Conservation (phyloP, 2,888 invertebrate species). For the Pardosa pseudoannulata region DNA sequence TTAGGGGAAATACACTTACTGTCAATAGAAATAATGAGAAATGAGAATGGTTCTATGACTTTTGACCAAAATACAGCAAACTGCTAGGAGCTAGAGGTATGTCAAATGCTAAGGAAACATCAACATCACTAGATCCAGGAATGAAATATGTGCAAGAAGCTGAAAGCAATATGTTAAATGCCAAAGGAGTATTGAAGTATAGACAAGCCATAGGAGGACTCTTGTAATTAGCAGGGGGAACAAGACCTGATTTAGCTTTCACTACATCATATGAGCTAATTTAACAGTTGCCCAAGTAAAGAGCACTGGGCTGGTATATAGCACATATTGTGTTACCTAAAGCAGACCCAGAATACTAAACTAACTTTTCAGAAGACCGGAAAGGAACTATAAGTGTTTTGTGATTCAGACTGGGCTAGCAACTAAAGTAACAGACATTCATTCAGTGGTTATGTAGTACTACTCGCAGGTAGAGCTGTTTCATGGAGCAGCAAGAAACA, state of each 20-base stretch:
- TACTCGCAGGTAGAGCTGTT: background rate
- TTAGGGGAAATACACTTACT: background rate
- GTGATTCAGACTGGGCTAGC: conserved; percentile 17
- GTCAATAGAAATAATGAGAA: no score
- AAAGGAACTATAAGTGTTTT: conserved; percentile 1
- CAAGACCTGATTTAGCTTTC: no score
- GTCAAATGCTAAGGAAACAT: background rate
- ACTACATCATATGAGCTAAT: background rate
- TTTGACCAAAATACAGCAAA: no score
- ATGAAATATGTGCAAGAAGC: conserved; percentile 9
- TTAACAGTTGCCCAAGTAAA: background rate
- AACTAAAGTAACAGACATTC: conserved; percentile 14
- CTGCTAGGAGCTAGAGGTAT: background rate
- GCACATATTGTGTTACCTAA: conserved; percentile 23
- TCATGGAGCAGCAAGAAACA: conserved; percentile 30
- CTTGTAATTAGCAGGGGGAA: conserved; percentile 21
- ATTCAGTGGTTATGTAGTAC: background rate
- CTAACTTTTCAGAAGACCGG: conserved; percentile 6
- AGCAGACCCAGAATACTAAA: conserved; percentile 1
- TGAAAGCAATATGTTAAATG: background rate
- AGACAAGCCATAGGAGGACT: conserved; percentile 11
- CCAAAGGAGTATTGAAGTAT: background rate
- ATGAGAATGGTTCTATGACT: no score
- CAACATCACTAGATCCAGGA: conserved; percentile 34
- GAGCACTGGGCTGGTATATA: conserved; percentile 2